Conservation (phyloP, 2,888 invertebrate species). For the Acronicta leporina region DNA sequence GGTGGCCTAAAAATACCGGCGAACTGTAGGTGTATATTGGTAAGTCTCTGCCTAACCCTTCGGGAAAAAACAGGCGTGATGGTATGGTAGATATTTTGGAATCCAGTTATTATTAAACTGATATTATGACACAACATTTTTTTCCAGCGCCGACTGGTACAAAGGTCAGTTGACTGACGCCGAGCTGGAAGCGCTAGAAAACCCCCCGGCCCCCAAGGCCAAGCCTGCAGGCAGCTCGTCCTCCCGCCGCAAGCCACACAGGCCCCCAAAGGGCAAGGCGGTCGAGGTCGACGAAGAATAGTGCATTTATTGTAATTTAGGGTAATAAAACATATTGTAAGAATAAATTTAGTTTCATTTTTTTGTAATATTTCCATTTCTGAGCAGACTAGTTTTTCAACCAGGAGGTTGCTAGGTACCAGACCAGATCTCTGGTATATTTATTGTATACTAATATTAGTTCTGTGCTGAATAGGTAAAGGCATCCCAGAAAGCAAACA, state of each 20-base stretch:
- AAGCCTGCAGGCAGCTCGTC: constrained; percentile 83
- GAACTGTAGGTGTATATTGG: no score
- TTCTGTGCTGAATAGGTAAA: no score
- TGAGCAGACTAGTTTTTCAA: no score
- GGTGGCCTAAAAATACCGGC: no score
- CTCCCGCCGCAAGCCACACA: constrained; percentile 83
- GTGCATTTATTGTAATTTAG: constrained; percentile 68
- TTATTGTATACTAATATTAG: no score
- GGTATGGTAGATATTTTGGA: no score
- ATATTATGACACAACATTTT: not conserved
- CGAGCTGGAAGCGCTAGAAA: constrained; percentile 93
- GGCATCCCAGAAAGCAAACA: constrained; percentile 17
- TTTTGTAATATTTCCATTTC: no score
- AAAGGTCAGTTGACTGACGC: constrained; percentile 95
- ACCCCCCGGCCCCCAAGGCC: constrained; percentile 92
- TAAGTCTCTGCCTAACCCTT: no score
- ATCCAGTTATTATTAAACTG: no score
- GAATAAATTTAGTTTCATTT: constrained; percentile 17
- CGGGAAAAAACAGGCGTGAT: no score
- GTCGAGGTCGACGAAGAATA: constrained; percentile 65
- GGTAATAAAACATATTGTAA: constrained; percentile 70
- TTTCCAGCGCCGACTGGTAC: constrained; percentile 96
- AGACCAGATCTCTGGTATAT: no score
- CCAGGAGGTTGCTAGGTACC: no score
- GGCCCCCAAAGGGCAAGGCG: constrained; percentile 77